Evolutionary conservation across 2,113 vertebrate species (phyloP).

Genomic region (Oryzias javanicus): DNA sequence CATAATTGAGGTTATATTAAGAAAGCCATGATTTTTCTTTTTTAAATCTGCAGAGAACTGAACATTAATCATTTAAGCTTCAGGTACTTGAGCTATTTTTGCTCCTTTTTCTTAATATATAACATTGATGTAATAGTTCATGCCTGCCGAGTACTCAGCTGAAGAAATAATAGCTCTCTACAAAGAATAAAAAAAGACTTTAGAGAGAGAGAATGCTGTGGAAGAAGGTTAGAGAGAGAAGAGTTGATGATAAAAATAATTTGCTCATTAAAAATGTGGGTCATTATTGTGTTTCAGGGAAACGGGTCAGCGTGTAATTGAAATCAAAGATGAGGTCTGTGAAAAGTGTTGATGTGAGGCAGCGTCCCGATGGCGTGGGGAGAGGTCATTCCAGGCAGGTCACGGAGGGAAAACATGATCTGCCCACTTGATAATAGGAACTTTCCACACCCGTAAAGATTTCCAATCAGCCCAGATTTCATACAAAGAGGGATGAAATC

Average conservation of each 20-base stretch:
- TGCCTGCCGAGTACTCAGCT: slow-evolving; percentile 14
- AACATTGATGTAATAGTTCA: slow-evolving; percentile 17
- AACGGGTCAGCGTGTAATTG: slow-evolving; percentile 18
- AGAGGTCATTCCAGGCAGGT: not conserved
- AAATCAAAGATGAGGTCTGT: slow-evolving; percentile 15
- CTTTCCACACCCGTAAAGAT: not conserved
- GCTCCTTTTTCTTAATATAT: slow-evolving; percentile 16
- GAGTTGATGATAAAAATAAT: slow-evolving; percentile 23
- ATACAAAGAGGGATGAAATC: not conserved
- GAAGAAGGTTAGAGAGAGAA: not conserved
- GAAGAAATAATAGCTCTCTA: slow-evolving; percentile 17
- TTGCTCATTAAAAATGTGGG: slow-evolving; percentile 9
- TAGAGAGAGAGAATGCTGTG: slow-evolving; percentile 9
- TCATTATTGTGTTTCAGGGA: slow-evolving; percentile 17
- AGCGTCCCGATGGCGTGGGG: too few species aligned
- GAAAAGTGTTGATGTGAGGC: slow-evolving; percentile 12
- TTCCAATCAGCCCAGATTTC: slow-evolving; percentile 5
- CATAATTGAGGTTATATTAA: not conserved
- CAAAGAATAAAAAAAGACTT: slow-evolving; percentile 12
- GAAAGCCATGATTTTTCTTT: slow-evolving; percentile 4
- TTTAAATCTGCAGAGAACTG: slow-evolving; percentile 13
- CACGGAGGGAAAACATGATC: not conserved
- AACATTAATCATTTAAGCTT: slow-evolving; percentile 47
- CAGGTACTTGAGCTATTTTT: slow-evolving; percentile 42
- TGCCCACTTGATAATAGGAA: not conserved